Evolutionary conservation across 2,888 invertebrate genomes (phyloP).

Genomic region (Drosophila sordidula): DNA sequence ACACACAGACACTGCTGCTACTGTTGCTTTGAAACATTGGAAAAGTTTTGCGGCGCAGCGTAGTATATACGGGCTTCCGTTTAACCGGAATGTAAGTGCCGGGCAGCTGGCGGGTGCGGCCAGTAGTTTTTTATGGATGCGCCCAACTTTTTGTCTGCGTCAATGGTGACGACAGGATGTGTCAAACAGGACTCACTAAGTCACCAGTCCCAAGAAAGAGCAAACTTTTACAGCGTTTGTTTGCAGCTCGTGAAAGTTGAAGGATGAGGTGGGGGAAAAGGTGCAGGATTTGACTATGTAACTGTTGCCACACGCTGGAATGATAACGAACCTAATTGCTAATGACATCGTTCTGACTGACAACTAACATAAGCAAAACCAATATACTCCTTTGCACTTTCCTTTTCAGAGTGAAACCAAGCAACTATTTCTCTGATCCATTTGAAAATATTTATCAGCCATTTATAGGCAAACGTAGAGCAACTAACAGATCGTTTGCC

Average conservation of each 20-base stretch:
- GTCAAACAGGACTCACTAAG: constrained; percentile 56
- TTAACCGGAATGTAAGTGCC: constrained; percentile 37
- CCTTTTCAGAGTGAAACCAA: too few relatives aligned
- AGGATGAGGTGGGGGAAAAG: neutral
- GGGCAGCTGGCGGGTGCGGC: too few relatives aligned
- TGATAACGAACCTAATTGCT: constrained; percentile 5
- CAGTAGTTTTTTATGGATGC: constrained; percentile 29
- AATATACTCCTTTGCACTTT: neutral
- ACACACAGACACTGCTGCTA: neutral
- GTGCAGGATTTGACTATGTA: neutral
- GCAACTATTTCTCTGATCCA: neutral
- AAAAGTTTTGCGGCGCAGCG: constrained; percentile 32
- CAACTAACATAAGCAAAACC: too few relatives aligned
- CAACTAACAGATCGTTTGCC: constrained; percentile 24
- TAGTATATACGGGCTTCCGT: constrained; percentile 17
- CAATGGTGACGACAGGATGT: constrained; percentile 64
- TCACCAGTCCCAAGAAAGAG: constrained; percentile 7
- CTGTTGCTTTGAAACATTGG: constrained; percentile 16
- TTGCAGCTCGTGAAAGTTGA: constrained; percentile 25
- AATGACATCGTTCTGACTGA: too few relatives aligned
- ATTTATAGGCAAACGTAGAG: neutral
- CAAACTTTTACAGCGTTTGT: constrained; percentile 59
- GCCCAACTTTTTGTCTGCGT: constrained; percentile 39
- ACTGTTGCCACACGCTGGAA: constrained; percentile 17
- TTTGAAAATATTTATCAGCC: constrained; percentile 16